Conservation (phyloP, 2,113 vertebrate genomes). For the Lampris megalopsis region DNA sequence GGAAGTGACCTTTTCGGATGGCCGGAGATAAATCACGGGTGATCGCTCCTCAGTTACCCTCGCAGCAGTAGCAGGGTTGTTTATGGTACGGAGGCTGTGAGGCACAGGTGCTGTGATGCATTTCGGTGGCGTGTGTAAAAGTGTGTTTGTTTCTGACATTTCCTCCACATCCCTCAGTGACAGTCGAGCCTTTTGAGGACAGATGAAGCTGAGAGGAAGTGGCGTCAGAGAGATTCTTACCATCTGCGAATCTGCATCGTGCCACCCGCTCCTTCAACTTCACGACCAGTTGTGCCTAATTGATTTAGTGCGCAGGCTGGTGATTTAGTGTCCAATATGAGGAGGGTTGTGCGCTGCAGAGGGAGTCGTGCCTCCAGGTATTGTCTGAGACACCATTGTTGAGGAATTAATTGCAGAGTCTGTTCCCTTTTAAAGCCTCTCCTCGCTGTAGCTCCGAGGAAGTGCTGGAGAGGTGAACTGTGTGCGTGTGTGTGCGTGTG, state of each 20-base stretch:
- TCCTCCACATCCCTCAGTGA: background rate
- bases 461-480: slow-evolving; percentile 24
- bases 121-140: too few species aligned
- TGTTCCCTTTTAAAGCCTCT: slow-evolving; percentile 43
- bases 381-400: slow-evolving; percentile 68
- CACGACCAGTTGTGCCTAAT: slow-evolving; percentile 49
- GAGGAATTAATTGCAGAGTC: slow-evolving; percentile 61
- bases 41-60: background rate
- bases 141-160: slow-evolving; percentile 4
- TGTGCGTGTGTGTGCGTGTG: slow-evolving; percentile 18
- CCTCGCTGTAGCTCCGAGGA: slow-evolving; percentile 11
- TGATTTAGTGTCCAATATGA: slow-evolving; percentile 69
- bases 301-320: slow-evolving; percentile 68
- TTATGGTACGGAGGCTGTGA: too few species aligned
- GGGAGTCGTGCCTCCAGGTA: slow-evolving; percentile 66
- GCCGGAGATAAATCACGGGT: background rate
- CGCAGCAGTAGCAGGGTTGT: background rate
- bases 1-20: slow-evolving; percentile 11
- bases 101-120: too few species aligned
- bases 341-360: slow-evolving; percentile 45
- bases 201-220: slow-evolving; percentile 20
- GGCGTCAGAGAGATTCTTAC: background rate
- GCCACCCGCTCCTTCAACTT: slow-evolving; percentile 27
- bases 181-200: background rate
- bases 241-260: background rate